Percentiles rank a stretch among this genome's conserved stretches.
phyloP scores from a whole-genome alignment of 2,797 vertebrate genomes.

The Lophura swinhoii region DNA sequence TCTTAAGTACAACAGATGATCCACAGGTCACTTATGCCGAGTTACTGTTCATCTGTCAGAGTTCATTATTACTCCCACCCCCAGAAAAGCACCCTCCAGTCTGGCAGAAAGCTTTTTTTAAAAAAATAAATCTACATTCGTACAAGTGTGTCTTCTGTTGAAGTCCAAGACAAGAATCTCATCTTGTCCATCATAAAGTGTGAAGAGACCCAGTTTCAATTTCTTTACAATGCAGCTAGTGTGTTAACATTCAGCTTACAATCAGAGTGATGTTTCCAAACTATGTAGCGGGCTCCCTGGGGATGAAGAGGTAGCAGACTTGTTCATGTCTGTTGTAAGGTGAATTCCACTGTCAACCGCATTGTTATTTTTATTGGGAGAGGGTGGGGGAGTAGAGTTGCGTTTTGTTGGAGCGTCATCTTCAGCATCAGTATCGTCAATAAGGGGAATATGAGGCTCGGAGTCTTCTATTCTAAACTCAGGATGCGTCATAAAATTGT shows the following conservation, averaged over 20 bases:
- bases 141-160: constrained; percentile 92
- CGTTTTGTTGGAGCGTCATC: constrained; percentile 98
- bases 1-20: constrained; percentile 84
- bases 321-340: constrained; percentile 92
- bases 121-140: constrained; percentile 96
- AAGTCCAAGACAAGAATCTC: constrained; percentile 88
- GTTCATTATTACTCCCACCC: constrained; percentile 84
- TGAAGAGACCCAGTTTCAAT: constrained; percentile 87
- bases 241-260: constrained; percentile 86
- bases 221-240: constrained; percentile 86
- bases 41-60: constrained; percentile 86
- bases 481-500: constrained; percentile 99
- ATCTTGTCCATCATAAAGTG: constrained; percentile 84
- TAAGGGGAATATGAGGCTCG: constrained; percentile 98
- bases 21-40: constrained; percentile 92
- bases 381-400: constrained; percentile 88
- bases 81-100: constrained; percentile 87
- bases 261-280: constrained; percentile 99
- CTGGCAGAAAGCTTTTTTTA: constrained; percentile 89
- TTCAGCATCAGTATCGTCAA: constrained; percentile 98
- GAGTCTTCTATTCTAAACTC: constrained; percentile 99
- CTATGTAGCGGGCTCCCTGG: constrained; percentile 98
- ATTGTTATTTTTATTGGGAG: constrained; percentile 99
- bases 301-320: constrained; percentile 92
- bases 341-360: constrained; percentile 95